These are phyloP conservation scores for Cyclophora albipunctata DNA, from an alignment of 2,888 invertebrate genomes.

Conservation along the genomic window DNA sequence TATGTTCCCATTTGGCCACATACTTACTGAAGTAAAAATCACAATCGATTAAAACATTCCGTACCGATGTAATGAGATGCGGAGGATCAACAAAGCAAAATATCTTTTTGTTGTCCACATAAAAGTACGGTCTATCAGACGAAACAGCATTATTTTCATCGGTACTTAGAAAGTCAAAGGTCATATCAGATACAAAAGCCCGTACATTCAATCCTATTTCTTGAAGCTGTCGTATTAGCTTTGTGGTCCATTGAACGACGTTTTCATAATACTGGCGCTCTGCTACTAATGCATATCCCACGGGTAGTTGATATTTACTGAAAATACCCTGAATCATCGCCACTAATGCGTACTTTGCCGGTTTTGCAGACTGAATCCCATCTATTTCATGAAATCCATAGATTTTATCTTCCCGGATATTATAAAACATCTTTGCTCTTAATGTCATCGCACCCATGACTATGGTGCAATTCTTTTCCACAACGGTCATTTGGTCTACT, in stretches of 20 bases:
- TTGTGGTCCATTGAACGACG: conserved; percentile 22
- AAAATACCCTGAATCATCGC: conserved; percentile 23
- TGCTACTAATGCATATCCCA: conserved; percentile 20
- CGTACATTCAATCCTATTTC: conserved; percentile 22
- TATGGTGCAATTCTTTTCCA: conserved; percentile 20
- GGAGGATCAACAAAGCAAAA: conserved; percentile 30
- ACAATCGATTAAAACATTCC: conserved; percentile 21
- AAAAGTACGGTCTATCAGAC: conserved; percentile 22
- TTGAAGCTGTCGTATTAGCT: conserved; percentile 18
- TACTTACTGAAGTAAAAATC: conserved; percentile 22
- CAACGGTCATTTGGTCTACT: conserved; percentile 14
- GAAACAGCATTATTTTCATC: conserved; percentile 17
- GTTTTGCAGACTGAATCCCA: conserved; percentile 14
- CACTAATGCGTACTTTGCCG: conserved; percentile 22
- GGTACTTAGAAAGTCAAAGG: conserved; percentile 15
- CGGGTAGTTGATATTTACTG: conserved; percentile 19
- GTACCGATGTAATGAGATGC: conserved; percentile 24
- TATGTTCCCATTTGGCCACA: conserved; percentile 27
- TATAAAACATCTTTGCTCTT: conserved; percentile 20
- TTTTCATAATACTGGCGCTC: conserved; percentile 10
- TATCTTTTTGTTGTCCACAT: conserved; percentile 22
- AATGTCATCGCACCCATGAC: conserved; percentile 14
- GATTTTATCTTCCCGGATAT: conserved; percentile 20
- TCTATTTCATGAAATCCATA: conserved; percentile 25
- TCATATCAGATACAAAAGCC: conserved; percentile 18